Evolutionary conservation across 1,140 invertebrate species (phyloP).

Genomic region (Pemphigus obesinymphae): DNA sequence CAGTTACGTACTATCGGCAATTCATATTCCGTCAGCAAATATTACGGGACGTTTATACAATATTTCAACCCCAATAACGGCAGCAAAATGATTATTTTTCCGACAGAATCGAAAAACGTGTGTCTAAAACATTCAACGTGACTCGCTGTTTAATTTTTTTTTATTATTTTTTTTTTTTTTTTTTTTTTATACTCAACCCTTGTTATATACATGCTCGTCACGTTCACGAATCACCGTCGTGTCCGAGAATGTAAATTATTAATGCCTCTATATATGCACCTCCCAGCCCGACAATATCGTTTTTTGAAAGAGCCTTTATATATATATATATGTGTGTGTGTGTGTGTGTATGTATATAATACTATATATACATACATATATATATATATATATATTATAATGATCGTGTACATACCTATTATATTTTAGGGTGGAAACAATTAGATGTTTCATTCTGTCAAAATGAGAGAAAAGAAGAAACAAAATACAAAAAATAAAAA

Average conservation of each 20-base stretch:
- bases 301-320: slow-evolving; percentile 13
- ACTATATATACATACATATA: too few species aligned
- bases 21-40: neutral
- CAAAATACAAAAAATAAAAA: neutral
- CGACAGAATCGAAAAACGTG: slow-evolving; percentile 22
- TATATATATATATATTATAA: neutral
- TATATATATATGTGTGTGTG: neutral
- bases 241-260: slow-evolving; percentile 33
- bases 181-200: neutral
- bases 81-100: neutral
- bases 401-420: too few species aligned
- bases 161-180: slow-evolving; percentile 2
- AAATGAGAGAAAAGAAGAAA: too few species aligned
- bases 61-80: neutral
- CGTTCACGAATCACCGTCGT: slow-evolving; percentile 26
- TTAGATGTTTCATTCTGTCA: slow-evolving; percentile 31
- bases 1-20: neutral
- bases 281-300: neutral
- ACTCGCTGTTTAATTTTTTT: slow-evolving; percentile 10
- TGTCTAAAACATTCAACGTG: slow-evolving; percentile 21
- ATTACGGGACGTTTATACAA: slow-evolving; percentile 8
- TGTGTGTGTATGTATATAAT: too few species aligned
- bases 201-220: neutral
- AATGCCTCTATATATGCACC: slow-evolving; percentile 17
- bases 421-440: slow-evolving; percentile 22